Percentiles rank a stretch among this genome's conserved stretches.
These are phyloP conservation scores for Peromyscus polionotus DNA, from an alignment of 2,113 vertebrate species.

Conservation along the genomic window DNA sequence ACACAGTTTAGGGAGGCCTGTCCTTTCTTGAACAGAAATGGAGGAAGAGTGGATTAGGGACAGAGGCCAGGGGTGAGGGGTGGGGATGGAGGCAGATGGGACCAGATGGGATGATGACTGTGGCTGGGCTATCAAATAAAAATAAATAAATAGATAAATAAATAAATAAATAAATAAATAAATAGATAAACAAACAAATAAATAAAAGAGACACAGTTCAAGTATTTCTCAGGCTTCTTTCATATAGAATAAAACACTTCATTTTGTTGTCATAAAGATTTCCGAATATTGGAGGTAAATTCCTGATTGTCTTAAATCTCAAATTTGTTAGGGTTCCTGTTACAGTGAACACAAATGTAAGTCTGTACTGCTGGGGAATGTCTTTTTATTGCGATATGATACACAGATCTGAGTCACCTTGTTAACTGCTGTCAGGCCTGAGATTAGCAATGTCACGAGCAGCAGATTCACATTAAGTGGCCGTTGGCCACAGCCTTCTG, in stretches of 20 bases:
- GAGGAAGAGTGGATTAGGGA: not conserved
- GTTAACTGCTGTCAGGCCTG: not conserved
- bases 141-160: not conserved
- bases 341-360: conserved; percentile 8
- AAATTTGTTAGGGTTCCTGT: conserved; percentile 17
- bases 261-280: not conserved
- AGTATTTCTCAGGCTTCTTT: not conserved
- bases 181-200: not conserved
- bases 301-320: not conserved
- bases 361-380: not conserved
- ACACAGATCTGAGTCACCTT: not conserved
- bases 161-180: not conserved
- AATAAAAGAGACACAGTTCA: not conserved
- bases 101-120: not conserved
- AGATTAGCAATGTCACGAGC: not conserved
- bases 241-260: not conserved
- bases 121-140: not conserved
- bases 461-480: not conserved
- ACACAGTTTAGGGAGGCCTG: not conserved
- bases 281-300: conserved; percentile 26
- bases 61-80: too few species aligned
- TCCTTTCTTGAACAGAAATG: not conserved
- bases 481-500: not conserved
- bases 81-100: not conserved
- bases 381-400: not conserved